Evolutionary conservation across 2,797 vertebrate genomes (phyloP).

Genomic region (Adelosebastes latens): DNA sequence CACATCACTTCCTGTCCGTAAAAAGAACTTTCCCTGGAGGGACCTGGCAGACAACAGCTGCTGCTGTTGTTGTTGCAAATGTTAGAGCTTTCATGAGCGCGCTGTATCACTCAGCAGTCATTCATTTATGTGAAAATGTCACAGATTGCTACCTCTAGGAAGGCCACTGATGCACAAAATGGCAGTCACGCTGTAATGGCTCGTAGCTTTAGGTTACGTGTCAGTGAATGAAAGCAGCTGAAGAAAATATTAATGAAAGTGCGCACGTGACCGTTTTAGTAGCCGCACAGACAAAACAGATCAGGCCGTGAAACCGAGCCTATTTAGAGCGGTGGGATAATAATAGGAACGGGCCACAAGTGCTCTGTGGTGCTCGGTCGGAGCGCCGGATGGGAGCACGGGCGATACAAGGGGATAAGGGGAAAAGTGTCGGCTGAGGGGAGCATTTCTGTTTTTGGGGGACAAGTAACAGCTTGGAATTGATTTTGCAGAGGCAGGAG

Average conservation of each 20-base stretch:
- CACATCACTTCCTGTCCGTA: slow-evolving; percentile 22
- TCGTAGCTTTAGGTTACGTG: slow-evolving; percentile 41
- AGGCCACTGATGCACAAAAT: slow-evolving; percentile 56
- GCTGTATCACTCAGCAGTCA: slow-evolving; percentile 12
- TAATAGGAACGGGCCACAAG: slow-evolving; percentile 53
- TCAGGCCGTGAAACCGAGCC: slow-evolving; percentile 58
- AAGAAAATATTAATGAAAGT: slow-evolving; percentile 62
- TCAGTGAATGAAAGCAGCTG: slow-evolving; percentile 56
- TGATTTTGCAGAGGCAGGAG: slow-evolving; percentile 63
- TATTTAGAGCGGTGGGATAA: slow-evolving; percentile 44
- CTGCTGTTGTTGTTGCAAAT: slow-evolving; percentile 9
- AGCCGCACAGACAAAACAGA: slow-evolving; percentile 60
- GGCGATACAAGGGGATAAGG: slow-evolving; percentile 5
- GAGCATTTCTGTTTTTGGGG: slow-evolving; percentile 19
- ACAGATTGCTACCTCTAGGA: slow-evolving; percentile 44
- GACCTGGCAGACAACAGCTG: slow-evolving; percentile 19
- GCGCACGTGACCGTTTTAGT: slow-evolving; percentile 14
- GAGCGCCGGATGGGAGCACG: neutral
- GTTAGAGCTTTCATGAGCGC: slow-evolving; percentile 10
- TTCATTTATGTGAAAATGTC: slow-evolving; percentile 55
- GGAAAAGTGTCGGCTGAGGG: neutral
- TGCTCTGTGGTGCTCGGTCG: slow-evolving; percentile 16
- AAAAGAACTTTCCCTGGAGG: slow-evolving; percentile 6
- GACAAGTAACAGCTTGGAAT: slow-evolving; percentile 51
- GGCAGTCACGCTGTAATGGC: slow-evolving; percentile 42